Conservation (phyloP, 2,888 invertebrate genomes). For the Synanthedon vespiformis region DNA sequence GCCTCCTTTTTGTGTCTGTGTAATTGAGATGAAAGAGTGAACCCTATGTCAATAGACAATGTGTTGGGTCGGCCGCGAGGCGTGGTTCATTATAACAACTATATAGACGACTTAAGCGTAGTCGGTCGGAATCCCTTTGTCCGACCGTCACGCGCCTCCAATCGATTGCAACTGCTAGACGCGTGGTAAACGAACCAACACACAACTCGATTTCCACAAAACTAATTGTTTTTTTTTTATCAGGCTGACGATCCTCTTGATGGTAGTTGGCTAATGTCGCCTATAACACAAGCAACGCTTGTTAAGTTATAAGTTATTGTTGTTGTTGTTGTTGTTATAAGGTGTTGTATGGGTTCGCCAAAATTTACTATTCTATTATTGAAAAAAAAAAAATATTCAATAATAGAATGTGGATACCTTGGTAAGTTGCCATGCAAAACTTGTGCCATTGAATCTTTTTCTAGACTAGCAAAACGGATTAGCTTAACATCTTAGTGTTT, state of each 20-base stretch:
- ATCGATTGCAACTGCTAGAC: constrained; percentile 30
- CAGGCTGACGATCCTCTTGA: too few species aligned
- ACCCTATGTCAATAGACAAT: constrained; percentile 28
- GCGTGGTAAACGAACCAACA: constrained; percentile 23
- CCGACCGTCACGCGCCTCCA: constrained; percentile 34
- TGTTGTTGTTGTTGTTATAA: too few species aligned
- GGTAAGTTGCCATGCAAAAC: too few species aligned
- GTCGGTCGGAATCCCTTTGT: constrained; percentile 43
- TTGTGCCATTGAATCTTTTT: neutral
- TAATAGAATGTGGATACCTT: too few species aligned
- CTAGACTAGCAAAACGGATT: neutral
- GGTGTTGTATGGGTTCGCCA: too few species aligned
- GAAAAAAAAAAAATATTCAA: too few species aligned
- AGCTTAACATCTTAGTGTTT: neutral
- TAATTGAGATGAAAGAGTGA: constrained; percentile 17
- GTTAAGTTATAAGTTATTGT: too few species aligned
- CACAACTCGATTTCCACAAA: constrained; percentile 1
- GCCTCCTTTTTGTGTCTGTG: constrained; percentile 22
- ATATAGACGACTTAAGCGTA: neutral
- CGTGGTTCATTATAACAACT: constrained; percentile 38
- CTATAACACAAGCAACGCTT: too few species aligned
- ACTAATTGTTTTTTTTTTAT: too few species aligned
- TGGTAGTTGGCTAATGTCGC: too few species aligned
- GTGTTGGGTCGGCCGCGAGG: constrained; percentile 21
- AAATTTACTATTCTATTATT: too few species aligned